Evolutionary conservation across 2,113 vertebrate genomes (phyloP).

Genomic region (Tautogolabrus adspersus): DNA sequence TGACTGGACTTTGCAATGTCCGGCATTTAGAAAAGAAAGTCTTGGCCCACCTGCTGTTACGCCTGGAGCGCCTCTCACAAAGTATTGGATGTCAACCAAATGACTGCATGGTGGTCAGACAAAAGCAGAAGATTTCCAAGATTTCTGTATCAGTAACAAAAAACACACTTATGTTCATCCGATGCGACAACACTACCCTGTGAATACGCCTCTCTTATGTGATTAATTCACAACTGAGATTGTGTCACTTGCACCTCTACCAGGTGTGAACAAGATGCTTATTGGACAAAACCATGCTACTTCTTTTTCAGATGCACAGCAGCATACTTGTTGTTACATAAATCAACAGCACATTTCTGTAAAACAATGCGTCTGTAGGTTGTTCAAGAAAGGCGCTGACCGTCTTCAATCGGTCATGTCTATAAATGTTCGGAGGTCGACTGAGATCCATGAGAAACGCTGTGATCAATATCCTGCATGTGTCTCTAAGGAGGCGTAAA

Average conservation of each 20-base stretch:
- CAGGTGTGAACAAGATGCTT: slow-evolving; percentile 33
- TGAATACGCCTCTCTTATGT: not conserved
- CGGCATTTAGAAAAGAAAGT: too few species aligned
- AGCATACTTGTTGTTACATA: slow-evolving; percentile 4
- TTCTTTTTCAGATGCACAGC: not conserved
- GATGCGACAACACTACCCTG: not conserved
- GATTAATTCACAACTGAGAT: slow-evolving; percentile 21
- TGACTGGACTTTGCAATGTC: too few species aligned
- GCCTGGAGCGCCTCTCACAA: not conserved
- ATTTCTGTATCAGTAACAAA: too few species aligned
- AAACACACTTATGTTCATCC: too few species aligned
- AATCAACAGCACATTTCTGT: not conserved
- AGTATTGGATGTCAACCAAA: too few species aligned
- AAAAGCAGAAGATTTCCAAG: too few species aligned
- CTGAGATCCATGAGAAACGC: slow-evolving; percentile 19
- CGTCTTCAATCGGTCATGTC: slow-evolving; percentile 26
- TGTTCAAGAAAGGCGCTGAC: slow-evolving; percentile 1
- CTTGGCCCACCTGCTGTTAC: not conserved
- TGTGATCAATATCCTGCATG: slow-evolving; percentile 39
- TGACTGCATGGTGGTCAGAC: too few species aligned
- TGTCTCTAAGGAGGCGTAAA: slow-evolving; percentile 22
- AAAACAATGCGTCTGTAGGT: slow-evolving; percentile 6
- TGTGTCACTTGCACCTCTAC: slow-evolving; percentile 5
- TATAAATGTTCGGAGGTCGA: slow-evolving; percentile 36
- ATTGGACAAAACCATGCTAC: slow-evolving; percentile 1